phyloP scores from a whole-genome alignment of 2,797 vertebrate genomes.

The Fratercula arctica region DNA sequence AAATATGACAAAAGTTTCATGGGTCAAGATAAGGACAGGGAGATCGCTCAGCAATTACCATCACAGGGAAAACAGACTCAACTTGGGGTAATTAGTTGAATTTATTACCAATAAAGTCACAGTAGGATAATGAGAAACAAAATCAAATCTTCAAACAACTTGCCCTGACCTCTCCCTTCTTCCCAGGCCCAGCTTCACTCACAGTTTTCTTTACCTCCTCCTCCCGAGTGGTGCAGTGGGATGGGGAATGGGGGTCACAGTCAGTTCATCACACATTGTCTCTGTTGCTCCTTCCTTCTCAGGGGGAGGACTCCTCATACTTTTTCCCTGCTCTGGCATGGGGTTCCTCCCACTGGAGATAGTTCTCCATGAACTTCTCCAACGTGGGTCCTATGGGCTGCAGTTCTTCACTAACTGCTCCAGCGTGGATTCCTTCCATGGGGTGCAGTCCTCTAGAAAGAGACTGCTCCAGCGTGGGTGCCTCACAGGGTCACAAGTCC shows the following conservation, averaged over 20 bases:
- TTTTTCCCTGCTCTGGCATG: not conserved
- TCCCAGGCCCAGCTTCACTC: not conserved
- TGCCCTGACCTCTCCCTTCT: not conserved
- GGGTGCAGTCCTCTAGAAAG: not conserved
- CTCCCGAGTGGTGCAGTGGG: rapidly evolving
- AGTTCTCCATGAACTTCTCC: not conserved
- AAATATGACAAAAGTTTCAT: not conserved
- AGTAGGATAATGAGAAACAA: not conserved
- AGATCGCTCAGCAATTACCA: not conserved
- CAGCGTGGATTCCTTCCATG: rapidly evolving
- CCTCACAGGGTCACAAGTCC: not conserved
- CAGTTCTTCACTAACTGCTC: not conserved
- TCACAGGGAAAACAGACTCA: not conserved
- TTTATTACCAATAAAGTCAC: not conserved
- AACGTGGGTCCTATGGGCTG: not conserved
- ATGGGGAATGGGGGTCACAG: rapidly evolving
- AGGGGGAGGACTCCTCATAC: not conserved
- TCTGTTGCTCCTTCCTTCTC: not conserved
- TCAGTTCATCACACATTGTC: not conserved
- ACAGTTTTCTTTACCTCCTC: not conserved
- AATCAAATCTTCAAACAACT: not conserved
- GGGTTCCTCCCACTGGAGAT: rapidly evolving
- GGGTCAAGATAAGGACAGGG: not conserved
- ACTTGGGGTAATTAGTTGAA: not conserved
- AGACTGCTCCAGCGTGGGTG: not conserved